phyloP scores from a whole-genome alignment of 2,888 invertebrate genomes.

The Odontocerum albicorne region DNA sequence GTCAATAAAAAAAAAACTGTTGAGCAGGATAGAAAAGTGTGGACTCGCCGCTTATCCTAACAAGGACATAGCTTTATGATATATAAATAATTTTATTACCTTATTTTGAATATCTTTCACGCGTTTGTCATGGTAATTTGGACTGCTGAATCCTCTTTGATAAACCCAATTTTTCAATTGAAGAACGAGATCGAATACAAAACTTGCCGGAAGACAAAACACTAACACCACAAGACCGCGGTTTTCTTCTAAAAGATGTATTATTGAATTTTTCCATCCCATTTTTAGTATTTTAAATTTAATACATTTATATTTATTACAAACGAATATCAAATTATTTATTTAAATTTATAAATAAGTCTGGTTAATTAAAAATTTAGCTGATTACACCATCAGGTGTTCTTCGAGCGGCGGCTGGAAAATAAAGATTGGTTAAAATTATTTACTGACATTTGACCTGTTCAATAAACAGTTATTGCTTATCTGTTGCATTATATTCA shows the following conservation, averaged over 20 bases:
- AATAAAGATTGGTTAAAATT: no score
- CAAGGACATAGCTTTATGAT: not conserved
- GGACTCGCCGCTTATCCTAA: not conserved
- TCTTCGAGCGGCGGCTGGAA: no score
- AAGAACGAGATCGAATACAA: conserved; percentile 58
- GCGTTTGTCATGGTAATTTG: conserved; percentile 48
- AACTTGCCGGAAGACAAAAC: conserved; percentile 69
- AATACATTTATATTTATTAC: no score
- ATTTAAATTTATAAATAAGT: no score
- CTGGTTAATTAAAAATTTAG: no score
- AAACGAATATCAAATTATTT: no score
- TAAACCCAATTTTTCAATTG: conserved; percentile 46
- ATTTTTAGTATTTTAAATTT: conserved; percentile 23
- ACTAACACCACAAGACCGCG: conserved; percentile 63
- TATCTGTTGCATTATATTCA: no score
- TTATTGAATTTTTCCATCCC: conserved; percentile 43
- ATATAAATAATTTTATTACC: conserved; percentile 41
- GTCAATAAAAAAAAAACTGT: not conserved
- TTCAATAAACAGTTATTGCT: no score
- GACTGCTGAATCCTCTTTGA: conserved; percentile 45
- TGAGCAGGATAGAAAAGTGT: not conserved
- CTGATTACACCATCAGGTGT: no score
- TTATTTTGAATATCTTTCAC: conserved; percentile 53
- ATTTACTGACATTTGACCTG: no score
- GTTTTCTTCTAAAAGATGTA: conserved; percentile 62